Base-by-base conservation (phyloP, 2,797 vertebrate genomes). In the Hyperoplus lanceolatus region DNA sequence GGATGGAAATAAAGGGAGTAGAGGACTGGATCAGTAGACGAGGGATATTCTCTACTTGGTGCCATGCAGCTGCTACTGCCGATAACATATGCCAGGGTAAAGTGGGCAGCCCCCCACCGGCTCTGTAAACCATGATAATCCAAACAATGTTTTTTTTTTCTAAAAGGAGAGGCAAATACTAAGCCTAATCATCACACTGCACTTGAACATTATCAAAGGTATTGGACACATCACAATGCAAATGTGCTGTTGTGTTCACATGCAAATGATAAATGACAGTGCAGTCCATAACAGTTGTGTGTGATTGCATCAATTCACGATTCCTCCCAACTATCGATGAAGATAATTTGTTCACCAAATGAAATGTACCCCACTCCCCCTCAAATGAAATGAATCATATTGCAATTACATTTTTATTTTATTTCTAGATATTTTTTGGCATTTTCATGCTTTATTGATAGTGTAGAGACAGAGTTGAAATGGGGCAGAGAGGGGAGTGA, bases 1-100 rank as follows among this genome's bases (percentile, higher is more conserved):
- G 71, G 66, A 82, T 62, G 72, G 69, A 86, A 89, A 91, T 88
- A 90, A 92, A 90, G 91, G 29, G 83, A 82, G 86, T 77, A 78
- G 85, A 85, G 83, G 92, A 90, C 87, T 87, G 90, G 90, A 91
- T 89, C 84, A 81, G 90, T 87, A 87, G 87, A 87, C 89, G 90
- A 84, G 86, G 91, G 89, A 80, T 87, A 79, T 90, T 89, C 72
- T 85, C 80, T 75, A 73, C 68, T 87, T 75, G 83, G 84, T 93
- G 93, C 91, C 93, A 91, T 88, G 73, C 93, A 92, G 92, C 93
- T 94, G 93, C 67, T 74, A 60, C 86, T 83, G 75, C 76, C 87
- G 92, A 92, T 93, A 93, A 87, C 89, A 85, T 88, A 88, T 92
- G 90, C 89, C 90, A 88, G 84, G 70, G 80, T 29, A 92, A 82